A percentile compares a stretch with the other conserved stretches of the same genome.
These are phyloP conservation scores for Oithona nana DNA, from an alignment of 2,888 invertebrate genomes.

Conservation along the genomic window DNA sequence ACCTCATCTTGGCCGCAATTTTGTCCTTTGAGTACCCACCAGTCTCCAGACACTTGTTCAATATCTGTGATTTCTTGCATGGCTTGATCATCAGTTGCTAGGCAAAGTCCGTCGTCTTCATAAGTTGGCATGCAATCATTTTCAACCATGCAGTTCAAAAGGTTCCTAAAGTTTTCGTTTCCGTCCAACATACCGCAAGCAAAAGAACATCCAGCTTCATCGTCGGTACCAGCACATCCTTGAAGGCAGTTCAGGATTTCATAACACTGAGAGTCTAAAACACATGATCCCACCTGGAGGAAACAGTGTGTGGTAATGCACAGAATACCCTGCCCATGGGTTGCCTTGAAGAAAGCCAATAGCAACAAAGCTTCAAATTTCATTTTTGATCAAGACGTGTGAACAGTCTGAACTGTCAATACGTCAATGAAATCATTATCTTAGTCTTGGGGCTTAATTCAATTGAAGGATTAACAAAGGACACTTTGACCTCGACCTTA, in stretches of 20 bases:
- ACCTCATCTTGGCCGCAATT: slow-evolving; percentile 10
- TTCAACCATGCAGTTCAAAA: neutral
- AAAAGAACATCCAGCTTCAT: slow-evolving; percentile 2
- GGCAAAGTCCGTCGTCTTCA: neutral
- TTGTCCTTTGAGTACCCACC: neutral
- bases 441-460: too few relatives aligned
- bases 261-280: neutral
- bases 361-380: neutral
- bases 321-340: neutral
- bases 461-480: too few relatives aligned
- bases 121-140: neutral
- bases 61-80: neutral
- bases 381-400: too few relatives aligned
- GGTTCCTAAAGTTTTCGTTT: neutral
- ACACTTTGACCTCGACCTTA: too few relatives aligned
- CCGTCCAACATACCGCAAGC: neutral
- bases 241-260: neutral
- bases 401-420: too few relatives aligned
- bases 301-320: neutral
- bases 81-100: neutral
- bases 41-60: neutral
- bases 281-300: neutral
- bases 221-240: neutral
- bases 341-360: neutral
- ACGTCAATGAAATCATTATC: too few relatives aligned